Evolutionary conservation across 2,888 invertebrate species (phyloP), one percentile per base, ranked within the genome.

Genomic region (Lycia hirtaria): DNA sequence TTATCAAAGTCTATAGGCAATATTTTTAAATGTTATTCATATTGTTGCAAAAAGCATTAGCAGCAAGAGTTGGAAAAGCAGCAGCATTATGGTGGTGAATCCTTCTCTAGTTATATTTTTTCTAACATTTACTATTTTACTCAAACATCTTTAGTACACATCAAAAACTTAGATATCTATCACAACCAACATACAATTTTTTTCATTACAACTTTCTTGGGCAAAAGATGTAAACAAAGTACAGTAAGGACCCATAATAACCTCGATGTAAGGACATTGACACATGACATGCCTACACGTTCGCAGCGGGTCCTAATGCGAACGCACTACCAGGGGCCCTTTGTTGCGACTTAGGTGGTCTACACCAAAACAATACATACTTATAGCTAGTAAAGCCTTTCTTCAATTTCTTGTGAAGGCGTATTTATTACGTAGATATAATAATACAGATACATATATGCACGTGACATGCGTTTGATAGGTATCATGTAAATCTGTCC

Each of bases 261-360:
- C 52, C 45, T 37, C 44, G 15, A 32, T 40, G 54, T 45, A 53
- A 74, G 83, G 78, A 73, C 83, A 72, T 81, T 84, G 83, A 83
- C 83, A 61, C 62, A 74, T 74, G 73, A 72, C 80, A 75, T 85
- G 74, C 85, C 85, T 67, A 72, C 83, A 83, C 85, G 87, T 85
- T 62, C 70, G 30, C 59, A 24, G 41, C 67, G 63, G 64, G 65
- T 63, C 69, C 65, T 68, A 71, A 71, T 62, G 63, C 68, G 60
- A 60, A 57, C 59, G 50, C 55, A 56, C 64, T 58, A 56, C 65
- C 61, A 66, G 63, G 65, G 67, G 70, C 71, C 62, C 75, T 71
- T 68, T 76, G 72, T 72, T 72, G 62, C 71, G 41, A 67, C 74
- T 69, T 69, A 72, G 74, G 76, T 75, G 72, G 73, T 65, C 73